Evolutionary conservation across 2,113 vertebrate species (phyloP).

Genomic region (Solenodon paradoxus): DNA sequence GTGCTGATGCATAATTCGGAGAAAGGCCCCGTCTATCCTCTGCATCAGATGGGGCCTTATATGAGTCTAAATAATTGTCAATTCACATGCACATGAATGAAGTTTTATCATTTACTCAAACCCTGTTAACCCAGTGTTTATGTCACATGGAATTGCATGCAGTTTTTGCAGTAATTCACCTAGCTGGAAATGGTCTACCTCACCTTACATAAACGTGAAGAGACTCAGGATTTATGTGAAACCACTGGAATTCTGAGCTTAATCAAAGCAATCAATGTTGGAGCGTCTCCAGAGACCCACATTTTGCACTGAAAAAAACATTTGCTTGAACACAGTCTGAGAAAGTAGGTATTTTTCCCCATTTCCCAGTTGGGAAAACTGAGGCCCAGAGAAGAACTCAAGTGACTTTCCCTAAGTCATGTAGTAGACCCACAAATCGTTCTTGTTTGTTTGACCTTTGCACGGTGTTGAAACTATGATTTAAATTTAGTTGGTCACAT

Average conservation of each 20-base stretch:
- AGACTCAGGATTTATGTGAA: background rate
- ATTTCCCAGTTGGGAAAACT: slow-evolving; percentile 31
- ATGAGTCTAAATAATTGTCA: slow-evolving; percentile 52
- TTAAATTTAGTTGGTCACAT: background rate
- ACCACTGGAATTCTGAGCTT: background rate
- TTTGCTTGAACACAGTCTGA: background rate
- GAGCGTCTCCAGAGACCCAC: background rate
- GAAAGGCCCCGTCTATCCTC: slow-evolving; percentile 68
- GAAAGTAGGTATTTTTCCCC: background rate
- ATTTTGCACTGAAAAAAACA: background rate
- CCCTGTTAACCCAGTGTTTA: slow-evolving; percentile 49
- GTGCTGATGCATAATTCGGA: slow-evolving; percentile 64
- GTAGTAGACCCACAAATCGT: background rate
- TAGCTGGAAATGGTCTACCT: slow-evolving; percentile 2
- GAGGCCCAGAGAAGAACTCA: background rate
- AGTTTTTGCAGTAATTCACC: slow-evolving; percentile 51
- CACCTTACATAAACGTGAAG: slow-evolving; percentile 23
- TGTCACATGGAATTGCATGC: background rate
- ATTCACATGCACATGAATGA: slow-evolving; percentile 63
- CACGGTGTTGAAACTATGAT: background rate
- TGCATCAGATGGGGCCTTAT: slow-evolving; percentile 59
- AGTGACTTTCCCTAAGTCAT: background rate
- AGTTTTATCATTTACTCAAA: slow-evolving; percentile 63
- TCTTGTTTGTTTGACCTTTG: background rate
- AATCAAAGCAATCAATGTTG: slow-evolving; percentile 16